Evolutionary conservation across 2,113 vertebrate species (phyloP).

Genomic region (Xiphophorus hellerii): DNA sequence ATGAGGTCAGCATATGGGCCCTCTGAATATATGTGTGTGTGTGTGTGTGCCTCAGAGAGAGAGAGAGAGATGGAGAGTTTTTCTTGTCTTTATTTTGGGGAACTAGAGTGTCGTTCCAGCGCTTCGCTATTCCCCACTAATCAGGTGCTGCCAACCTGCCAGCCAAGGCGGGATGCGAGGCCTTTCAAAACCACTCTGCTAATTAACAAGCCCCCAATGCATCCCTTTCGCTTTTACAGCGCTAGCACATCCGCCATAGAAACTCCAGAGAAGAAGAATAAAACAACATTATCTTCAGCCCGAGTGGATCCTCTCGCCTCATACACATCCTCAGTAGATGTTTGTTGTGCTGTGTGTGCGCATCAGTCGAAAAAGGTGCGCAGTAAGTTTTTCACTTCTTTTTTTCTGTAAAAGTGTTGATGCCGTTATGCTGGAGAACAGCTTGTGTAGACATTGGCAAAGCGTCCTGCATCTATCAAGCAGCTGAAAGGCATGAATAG

Average conservation of each 20-base stretch:
- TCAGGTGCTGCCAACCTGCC: constrained; percentile 84
- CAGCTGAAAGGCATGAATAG: constrained; percentile 67
- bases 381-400: constrained; percentile 49
- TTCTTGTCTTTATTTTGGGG: constrained; percentile 76
- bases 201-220: constrained; percentile 78
- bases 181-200: constrained; percentile 75
- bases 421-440: constrained; percentile 46
- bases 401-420: constrained; percentile 48
- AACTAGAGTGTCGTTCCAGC: constrained; percentile 70
- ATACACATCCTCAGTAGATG: constrained; percentile 63
- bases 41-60: constrained; percentile 20
- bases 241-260: constrained; percentile 73
- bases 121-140: constrained; percentile 74
- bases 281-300: constrained; percentile 71
- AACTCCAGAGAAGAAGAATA: constrained; percentile 57
- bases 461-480: constrained; percentile 50
- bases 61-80: constrained; percentile 37
- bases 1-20: constrained; percentile 64
- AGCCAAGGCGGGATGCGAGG: constrained; percentile 71
- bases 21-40: constrained; percentile 35
- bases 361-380: constrained; percentile 46
- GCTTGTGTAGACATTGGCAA: constrained; percentile 68
- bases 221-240: constrained; percentile 67
- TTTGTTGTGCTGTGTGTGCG: constrained; percentile 56
- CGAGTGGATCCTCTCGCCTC: constrained; percentile 63